These are phyloP conservation scores for Enteromius treurensis DNA, from an alignment of 2,797 vertebrate genomes.

Conservation along the genomic window DNA sequence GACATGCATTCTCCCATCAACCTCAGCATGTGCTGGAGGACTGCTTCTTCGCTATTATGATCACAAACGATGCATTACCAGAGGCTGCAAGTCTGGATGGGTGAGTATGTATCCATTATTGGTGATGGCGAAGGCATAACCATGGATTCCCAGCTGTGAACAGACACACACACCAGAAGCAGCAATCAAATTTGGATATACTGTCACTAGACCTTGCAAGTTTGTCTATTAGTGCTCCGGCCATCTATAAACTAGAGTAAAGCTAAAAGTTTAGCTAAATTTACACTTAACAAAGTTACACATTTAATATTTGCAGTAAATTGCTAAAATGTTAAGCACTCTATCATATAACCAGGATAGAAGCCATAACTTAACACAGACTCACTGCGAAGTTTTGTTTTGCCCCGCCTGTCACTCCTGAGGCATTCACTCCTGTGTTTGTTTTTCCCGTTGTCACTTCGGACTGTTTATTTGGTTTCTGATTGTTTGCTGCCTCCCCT, in stretches of 20 bases:
- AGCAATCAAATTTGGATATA: constrained; percentile 34
- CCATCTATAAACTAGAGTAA: not conserved
- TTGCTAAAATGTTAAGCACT: not conserved
- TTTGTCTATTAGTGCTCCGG: not conserved
- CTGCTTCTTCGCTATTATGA: not conserved
- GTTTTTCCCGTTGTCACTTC: no score
- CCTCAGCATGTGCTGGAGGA: constrained; percentile 11
- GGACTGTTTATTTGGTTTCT: no score
- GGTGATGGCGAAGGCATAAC: constrained; percentile 98
- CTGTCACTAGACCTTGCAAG: constrained; percentile 29
- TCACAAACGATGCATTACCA: constrained; percentile 79
- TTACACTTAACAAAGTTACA: not conserved
- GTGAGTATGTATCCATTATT: constrained; percentile 99
- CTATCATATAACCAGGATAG: not conserved
- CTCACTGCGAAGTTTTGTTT: no score
- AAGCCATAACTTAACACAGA: no score
- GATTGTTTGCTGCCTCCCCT: no score
- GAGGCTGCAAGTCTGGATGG: constrained; percentile 93
- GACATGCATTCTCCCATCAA: constrained; percentile 28
- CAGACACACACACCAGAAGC: constrained; percentile 34
- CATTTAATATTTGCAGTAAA: not conserved
- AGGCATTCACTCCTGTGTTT: no score
- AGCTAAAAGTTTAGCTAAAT: not conserved
- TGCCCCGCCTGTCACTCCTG: no score
- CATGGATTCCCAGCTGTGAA: constrained; percentile 93